Conservation (phyloP, 1,140 invertebrate genomes). For the Drosophila repletoides region DNA sequence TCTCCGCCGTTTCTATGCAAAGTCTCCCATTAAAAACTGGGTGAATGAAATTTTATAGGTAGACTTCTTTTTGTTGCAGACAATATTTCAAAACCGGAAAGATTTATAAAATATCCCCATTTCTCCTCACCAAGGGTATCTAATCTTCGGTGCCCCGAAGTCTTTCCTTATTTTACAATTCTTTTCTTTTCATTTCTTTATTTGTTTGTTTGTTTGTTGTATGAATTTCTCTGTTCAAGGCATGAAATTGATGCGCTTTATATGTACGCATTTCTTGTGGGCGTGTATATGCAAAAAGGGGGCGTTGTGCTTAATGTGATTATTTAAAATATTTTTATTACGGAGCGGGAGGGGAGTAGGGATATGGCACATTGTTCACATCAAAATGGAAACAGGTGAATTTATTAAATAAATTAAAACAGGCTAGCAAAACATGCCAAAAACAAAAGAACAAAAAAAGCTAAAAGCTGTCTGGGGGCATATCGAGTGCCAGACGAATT, state of each 20-base stretch:
- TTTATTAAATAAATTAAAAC: constrained; percentile 37
- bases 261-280: constrained; percentile 16
- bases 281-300: constrained; percentile 15
- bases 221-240: constrained; percentile 60
- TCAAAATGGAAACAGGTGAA: constrained; percentile 13
- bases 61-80: constrained; percentile 19
- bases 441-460: neutral
- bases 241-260: constrained; percentile 78
- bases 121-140: too few relatives aligned
- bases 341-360: neutral
- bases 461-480: constrained; percentile 15
- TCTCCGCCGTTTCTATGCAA: too few relatives aligned
- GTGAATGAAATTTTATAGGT: too few relatives aligned
- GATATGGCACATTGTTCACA: neutral
- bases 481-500: constrained; percentile 18
- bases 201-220: constrained; percentile 7
- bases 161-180: constrained; percentile 20
- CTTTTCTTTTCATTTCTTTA: constrained; percentile 6
- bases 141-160: too few relatives aligned
- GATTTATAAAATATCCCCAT: too few relatives aligned
- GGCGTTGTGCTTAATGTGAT: constrained; percentile 72
- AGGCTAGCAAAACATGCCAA: neutral
- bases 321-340: constrained; percentile 69
- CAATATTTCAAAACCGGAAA: too few relatives aligned
- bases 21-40: too few relatives aligned